A percentile compares a stretch with the other conserved stretches of the same genome.
These are phyloP conservation scores for Champsocephalus gunnari DNA, from an alignment of 2,797 vertebrate species.

Conservation along the genomic window DNA sequence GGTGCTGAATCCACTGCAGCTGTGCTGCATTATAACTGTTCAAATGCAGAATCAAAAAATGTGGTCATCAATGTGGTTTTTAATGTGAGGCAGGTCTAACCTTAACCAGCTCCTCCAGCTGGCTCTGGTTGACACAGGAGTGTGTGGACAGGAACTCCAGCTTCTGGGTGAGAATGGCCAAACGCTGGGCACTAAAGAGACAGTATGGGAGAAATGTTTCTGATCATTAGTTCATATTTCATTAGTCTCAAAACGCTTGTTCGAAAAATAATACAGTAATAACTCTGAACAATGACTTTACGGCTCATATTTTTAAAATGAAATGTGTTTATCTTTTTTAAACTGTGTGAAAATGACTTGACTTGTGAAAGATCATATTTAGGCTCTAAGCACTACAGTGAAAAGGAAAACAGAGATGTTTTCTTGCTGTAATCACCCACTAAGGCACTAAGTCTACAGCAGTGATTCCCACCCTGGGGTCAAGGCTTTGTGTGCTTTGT, in stretches of 20 bases:
- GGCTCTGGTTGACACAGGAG: slow-evolving; percentile 92
- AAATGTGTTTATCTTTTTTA: neutral
- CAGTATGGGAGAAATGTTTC: neutral
- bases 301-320: neutral
- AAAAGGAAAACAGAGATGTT: neutral
- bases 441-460: neutral
- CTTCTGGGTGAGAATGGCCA: slow-evolving; percentile 94
- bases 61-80: no score
- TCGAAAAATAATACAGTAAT: neutral
- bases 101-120: slow-evolving; percentile 96
- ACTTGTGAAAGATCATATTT: neutral
- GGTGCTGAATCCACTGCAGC: slow-evolving; percentile 70
- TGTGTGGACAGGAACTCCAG: slow-evolving; percentile 92
- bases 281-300: neutral
- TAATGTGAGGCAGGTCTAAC: slow-evolving; percentile 74
- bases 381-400: neutral
- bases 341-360: neutral
- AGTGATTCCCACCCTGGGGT: no score
- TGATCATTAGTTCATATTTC: neutral
- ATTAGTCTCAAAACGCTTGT: neutral
- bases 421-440: neutral
- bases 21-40: neutral
- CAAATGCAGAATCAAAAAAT: neutral
- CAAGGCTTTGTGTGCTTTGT: no score
- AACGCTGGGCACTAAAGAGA: slow-evolving; percentile 85